Conservation (phyloP, 2,113 vertebrate genomes). For the Brachypteracias leptosomus region DNA sequence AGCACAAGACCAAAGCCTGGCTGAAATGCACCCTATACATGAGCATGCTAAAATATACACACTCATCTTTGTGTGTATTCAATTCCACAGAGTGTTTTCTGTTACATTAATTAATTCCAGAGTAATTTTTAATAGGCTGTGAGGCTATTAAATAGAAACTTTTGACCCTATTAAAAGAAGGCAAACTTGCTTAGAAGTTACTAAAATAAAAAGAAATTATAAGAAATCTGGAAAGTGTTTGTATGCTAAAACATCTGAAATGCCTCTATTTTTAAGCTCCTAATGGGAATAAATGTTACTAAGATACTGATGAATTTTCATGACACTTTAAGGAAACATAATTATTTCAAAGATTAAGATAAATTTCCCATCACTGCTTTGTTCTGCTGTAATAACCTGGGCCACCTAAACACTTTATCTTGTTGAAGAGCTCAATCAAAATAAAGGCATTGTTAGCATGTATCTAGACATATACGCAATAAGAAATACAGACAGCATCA, state of each 20-base stretch:
- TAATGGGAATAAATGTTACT: not conserved
- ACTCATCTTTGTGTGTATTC: not conserved
- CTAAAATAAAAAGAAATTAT: not conserved
- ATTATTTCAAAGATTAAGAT: conserved; percentile 10
- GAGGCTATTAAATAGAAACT: not conserved
- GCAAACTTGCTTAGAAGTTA: not conserved
- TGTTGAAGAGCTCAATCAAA: not conserved
- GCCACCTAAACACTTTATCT: not conserved
- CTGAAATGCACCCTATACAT: not conserved
- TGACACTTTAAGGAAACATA: not conserved
- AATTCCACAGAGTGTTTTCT: not conserved
- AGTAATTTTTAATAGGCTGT: not conserved
- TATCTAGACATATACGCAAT: not conserved
- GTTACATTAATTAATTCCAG: not conserved
- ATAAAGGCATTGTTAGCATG: not conserved
- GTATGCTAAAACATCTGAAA: not conserved
- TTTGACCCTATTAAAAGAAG: not conserved
- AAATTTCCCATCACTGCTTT: not conserved
- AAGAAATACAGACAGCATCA: not conserved
- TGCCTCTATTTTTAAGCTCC: not conserved
- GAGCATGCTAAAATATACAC: not conserved
- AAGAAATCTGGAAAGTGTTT: not conserved
- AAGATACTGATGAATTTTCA: not conserved
- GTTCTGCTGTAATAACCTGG: not conserved
- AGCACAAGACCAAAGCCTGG: not conserved